A percentile compares a stretch with the other conserved stretches of the same genome.
phyloP scores from a whole-genome alignment of 2,797 vertebrate genomes.

The Masticophis lateralis region DNA sequence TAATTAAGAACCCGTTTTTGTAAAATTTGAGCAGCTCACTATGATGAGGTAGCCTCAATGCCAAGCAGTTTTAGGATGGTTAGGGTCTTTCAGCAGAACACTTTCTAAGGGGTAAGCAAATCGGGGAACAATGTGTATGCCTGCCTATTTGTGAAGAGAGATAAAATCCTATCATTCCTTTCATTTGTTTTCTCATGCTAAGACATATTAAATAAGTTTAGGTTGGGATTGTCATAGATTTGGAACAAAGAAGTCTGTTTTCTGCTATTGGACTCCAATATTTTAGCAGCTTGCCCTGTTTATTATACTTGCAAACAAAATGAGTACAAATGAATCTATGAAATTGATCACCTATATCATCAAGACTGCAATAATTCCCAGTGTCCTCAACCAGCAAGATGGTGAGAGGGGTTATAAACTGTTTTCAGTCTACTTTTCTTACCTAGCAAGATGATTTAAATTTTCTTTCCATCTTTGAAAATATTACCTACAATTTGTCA shows the following conservation, averaged over 20 bases:
- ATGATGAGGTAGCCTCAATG: not conserved
- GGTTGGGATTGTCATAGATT: not conserved
- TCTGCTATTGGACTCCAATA: not conserved
- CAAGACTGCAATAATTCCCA: not conserved
- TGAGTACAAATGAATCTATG: not conserved
- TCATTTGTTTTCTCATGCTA: not conserved
- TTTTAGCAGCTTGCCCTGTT: not conserved
- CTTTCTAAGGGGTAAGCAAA: constrained; percentile 28
- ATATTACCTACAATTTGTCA: not conserved
- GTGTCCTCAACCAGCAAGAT: not conserved
- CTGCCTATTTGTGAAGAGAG: not conserved
- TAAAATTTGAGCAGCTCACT: not conserved
- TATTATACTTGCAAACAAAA: not conserved
- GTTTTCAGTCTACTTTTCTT: not conserved
- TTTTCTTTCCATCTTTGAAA: not conserved
- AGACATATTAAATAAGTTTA: not conserved
- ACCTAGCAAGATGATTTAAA: not conserved
- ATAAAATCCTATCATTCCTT: not conserved
- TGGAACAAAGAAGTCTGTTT: not conserved
- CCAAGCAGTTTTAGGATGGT: constrained; percentile 29
- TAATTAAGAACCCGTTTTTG: constrained; percentile 24
- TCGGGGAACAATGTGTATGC: constrained; percentile 24
- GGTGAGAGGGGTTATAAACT: not conserved
- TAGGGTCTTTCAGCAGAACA: not conserved
- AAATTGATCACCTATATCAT: not conserved